Evolutionary conservation across 2,797 vertebrate species (phyloP), one percentile per base, ranked within the genome.

Genomic region (Pogonophryne albipinna): DNA sequence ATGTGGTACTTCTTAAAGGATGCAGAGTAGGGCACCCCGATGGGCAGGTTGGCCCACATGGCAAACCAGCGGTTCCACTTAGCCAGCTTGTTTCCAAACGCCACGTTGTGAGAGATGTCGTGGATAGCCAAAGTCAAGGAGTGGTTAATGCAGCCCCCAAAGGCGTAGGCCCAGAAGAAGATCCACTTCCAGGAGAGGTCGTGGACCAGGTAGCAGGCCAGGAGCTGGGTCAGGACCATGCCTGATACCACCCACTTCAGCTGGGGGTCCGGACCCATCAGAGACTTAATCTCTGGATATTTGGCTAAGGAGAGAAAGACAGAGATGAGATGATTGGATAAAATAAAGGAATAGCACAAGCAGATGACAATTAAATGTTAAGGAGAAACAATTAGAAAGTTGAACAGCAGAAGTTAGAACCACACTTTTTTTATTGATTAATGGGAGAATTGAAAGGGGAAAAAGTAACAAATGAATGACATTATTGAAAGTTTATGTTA

Each of bases 1-100:
- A 98, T 94, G 74, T 99, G 98, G 80, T 99, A 99, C 85, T 99
- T 99, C 94, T 99, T 99, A 89, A 99, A 99, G 84, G 97, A 96
- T 52, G 97, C 96, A 0, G 98, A 97, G 55, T 99, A 99, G 14
- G 98, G 98, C 71, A 99, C 0, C 8, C 97, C 98, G 0, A 99
- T 85, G 0, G 98, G 98, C 71, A 99, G 85, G 91, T 99, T 99
- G 94, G 98, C 98, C 53, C 99, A 97, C 89, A 99, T 83, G 50
- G 97, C 98, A 2, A 99, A 98, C 97, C 96, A 98, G 51, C 98
- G 95, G 92, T 99, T 99, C 95, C 94, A 95, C 80, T 92, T 95
- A 0, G 95, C 87, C 38, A 91, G 90, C 84, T 95, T 95, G 74
- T 98, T 97, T 46, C 98, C 98, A 11, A 99, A 99, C 65, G 97